Evolutionary conservation across 2,888 invertebrate genomes (phyloP).

Genomic region (Bruchidius siliquastri): DNA sequence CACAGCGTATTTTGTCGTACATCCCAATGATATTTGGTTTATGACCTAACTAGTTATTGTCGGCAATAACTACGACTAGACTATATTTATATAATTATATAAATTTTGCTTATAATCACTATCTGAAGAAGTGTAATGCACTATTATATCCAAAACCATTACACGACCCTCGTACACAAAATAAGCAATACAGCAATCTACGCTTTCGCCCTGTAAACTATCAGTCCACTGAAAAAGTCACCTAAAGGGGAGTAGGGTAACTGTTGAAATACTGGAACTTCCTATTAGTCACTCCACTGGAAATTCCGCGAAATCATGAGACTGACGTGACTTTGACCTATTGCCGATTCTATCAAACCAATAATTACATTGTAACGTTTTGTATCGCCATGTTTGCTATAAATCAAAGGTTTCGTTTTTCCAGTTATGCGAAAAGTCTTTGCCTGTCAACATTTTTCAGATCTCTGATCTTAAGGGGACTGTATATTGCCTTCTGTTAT

Average conservation of each 20-base stretch:
- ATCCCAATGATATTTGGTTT: too few species aligned
- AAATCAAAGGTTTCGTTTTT: not conserved
- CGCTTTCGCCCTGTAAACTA: not conserved
- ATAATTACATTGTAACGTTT: not conserved
- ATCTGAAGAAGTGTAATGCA: too few species aligned
- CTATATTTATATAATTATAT: too few species aligned
- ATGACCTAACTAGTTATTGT: too few species aligned
- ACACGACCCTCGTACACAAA: not conserved
- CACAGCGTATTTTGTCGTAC: too few species aligned
- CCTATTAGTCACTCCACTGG: not conserved
- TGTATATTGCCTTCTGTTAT: not conserved
- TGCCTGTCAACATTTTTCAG: not conserved
- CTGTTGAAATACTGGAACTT: not conserved
- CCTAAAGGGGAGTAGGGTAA: not conserved
- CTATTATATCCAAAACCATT: too few species aligned
- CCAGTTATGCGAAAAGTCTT: not conserved
- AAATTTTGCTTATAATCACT: too few species aligned
- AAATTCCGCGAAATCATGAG: not conserved
- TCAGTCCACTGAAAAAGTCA: not conserved
- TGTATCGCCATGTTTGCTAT: not conserved
- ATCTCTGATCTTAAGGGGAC: not conserved
- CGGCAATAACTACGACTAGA: too few species aligned
- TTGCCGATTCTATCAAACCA: not conserved
- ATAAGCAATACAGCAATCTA: not conserved
- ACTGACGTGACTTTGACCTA: not conserved